These are phyloP conservation scores for Solea senegalensis DNA, from an alignment of 2,113 vertebrate genomes.

Conservation along the genomic window DNA sequence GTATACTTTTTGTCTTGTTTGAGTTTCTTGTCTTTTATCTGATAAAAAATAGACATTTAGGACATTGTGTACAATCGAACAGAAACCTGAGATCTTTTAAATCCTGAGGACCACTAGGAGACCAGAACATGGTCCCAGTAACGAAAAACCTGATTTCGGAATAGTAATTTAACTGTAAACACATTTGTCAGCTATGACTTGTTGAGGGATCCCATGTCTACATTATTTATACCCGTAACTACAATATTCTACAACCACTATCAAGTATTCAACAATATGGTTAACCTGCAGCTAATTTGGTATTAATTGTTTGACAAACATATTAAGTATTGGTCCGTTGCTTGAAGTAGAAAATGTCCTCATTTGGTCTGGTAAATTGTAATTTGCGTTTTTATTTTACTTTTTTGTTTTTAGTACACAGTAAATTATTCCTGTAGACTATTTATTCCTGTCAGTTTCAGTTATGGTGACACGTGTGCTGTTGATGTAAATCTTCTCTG, in stretches of 20 bases:
- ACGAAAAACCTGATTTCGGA: background rate
- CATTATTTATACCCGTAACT: background rate
- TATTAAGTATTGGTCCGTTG: too few species aligned
- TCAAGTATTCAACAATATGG: background rate
- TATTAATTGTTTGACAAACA: too few species aligned
- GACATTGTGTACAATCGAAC: conserved; percentile 35
- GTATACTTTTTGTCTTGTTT: too few species aligned
- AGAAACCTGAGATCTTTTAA: conserved; percentile 18
- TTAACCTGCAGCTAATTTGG: background rate
- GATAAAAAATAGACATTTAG: background rate
- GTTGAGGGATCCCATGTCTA: background rate
- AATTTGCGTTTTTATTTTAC: conserved; percentile 53
- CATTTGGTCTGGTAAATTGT: background rate
- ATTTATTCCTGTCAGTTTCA: conserved; percentile 3
- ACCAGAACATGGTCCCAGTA: background rate
- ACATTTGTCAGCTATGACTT: background rate
- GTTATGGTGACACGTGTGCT: conserved; percentile 35
- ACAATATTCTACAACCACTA: background rate
- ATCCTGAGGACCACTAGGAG: background rate
- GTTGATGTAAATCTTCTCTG: conserved; percentile 57
- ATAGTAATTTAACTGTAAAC: background rate
- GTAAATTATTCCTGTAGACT: too few species aligned
- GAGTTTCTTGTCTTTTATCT: too few species aligned
- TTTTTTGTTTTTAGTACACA: too few species aligned
- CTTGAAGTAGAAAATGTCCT: too few species aligned